Percentiles rank a stretch among this genome's conserved stretches.
Evolutionary conservation across 1,140 invertebrate genomes (phyloP).

Genomic region (Mylabris phalerata): DNA sequence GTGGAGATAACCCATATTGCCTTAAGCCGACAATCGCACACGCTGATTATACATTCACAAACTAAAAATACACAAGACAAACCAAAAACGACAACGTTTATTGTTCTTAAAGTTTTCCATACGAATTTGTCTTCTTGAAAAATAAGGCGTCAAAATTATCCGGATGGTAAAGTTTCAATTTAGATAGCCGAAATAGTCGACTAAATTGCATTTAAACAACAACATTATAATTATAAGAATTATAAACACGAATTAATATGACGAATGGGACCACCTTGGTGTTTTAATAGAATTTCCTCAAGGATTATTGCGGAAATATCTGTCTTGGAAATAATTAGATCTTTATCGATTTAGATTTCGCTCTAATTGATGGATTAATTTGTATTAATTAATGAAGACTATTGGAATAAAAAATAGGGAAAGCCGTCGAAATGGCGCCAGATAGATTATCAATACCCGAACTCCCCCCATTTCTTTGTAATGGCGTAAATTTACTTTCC

Average conservation of each 20-base stretch:
- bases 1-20: slow-evolving; percentile 28
- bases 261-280: slow-evolving; percentile 13
- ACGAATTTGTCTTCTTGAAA: slow-evolving; percentile 7
- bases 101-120: slow-evolving; percentile 10
- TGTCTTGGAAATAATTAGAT: not conserved
- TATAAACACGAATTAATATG: slow-evolving; percentile 9
- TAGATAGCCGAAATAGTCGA: slow-evolving; percentile 7
- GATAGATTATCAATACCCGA: not conserved
- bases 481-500: slow-evolving; percentile 7
- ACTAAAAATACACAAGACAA: slow-evolving; percentile 3
- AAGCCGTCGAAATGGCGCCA: not conserved
- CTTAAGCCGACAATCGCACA: slow-evolving; percentile 14
- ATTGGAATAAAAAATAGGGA: not conserved
- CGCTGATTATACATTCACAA: slow-evolving; percentile 29
- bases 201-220: slow-evolving; percentile 9
- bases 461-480: not conserved
- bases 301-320: slow-evolving; percentile 1
- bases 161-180: not conserved
- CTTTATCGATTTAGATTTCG: not conserved
- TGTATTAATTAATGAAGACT: not conserved
- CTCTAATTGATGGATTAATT: not conserved
- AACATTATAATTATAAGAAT: slow-evolving; percentile 11
- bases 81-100: slow-evolving; percentile 24
- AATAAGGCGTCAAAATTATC: not conserved
- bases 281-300: slow-evolving; percentile 9